These are phyloP conservation scores for Eupithecia centaureata DNA, from an alignment of 2,888 invertebrate species.

Conservation along the genomic window DNA sequence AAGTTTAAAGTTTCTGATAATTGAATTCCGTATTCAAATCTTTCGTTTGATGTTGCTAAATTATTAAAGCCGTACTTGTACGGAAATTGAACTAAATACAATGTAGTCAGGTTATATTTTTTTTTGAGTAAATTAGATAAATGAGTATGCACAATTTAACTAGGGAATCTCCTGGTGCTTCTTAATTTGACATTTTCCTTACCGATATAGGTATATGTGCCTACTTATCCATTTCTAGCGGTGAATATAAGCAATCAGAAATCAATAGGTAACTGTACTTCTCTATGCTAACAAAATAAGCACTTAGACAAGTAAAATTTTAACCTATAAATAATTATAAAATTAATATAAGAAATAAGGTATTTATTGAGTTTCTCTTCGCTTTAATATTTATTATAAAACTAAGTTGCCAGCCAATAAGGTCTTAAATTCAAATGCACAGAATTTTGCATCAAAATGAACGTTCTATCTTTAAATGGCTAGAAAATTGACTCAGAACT, in stretches of 20 bases:
- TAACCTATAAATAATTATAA: too few species aligned
- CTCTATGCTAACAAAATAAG: too few species aligned
- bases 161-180: not conserved
- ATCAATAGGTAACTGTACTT: too few species aligned
- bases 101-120: not conserved
- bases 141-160: not conserved
- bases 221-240: not conserved
- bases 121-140: not conserved
- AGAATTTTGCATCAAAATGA: not conserved
- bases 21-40: conserved; percentile 30
- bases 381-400: too few species aligned
- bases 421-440: not conserved
- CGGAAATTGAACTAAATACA: not conserved
- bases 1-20: conserved; percentile 31
- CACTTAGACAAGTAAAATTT: too few species aligned
- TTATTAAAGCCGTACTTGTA: not conserved
- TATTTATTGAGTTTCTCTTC: too few species aligned
- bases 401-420: not conserved
- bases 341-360: too few species aligned
- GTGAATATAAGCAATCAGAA: too few species aligned
- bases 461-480: not conserved
- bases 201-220: not conserved
- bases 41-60: not conserved
- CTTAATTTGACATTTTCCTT: not conserved
- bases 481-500: conserved; percentile 1